Evolutionary conservation across 2,888 invertebrate genomes (phyloP), one percentile per base, ranked within the genome.

Genomic region (Teleiodes luculella): DNA sequence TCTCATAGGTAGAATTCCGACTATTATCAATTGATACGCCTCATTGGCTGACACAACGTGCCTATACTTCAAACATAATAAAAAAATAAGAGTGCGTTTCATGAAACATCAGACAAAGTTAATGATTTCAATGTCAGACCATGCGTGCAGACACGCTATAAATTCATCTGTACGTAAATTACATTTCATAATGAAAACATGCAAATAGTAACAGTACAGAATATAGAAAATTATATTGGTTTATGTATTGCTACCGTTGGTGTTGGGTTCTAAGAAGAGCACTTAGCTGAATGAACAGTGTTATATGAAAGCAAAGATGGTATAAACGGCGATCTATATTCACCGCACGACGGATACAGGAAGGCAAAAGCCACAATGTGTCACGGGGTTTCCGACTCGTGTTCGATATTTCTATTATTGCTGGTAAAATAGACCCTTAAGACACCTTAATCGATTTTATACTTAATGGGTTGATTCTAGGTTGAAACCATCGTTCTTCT

Each of bases 341-440:
- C 86, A 67, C 67, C 62, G 57, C 81, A 75, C 77, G 77, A 59
- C 53, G 59, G 58, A 57, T 60, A 63, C 72, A 77, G 82, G 86
- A 83, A 83, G 80, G 83, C 82, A 78, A 81, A 83, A 81, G 72
- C 80, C 81, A 76, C 81, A 82, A 76, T 76, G 78, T 83, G 81
- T 75, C 78, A 74, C 70, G 70, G 68, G 74, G 77, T 80, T 83
- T 84, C 81, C 83, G 80, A 80, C 62, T 78, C 71, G 65, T 78
- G 76, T 77, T 74, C 76, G 74, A 80, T 82, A 80, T 83, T 80
- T 80, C 74, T 79, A 79, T 82, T 83, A 83, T 80, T 78, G 75
- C 72, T 70, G 24, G 31, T 43, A 11, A 41, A 41, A 51, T 51
- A 7, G 39, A 30, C 39, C 37, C 24, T 43, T 28, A 28, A 43